Conservation (phyloP, 2,888 invertebrate species). For the Liopterus haemorrhoidalis region DNA sequence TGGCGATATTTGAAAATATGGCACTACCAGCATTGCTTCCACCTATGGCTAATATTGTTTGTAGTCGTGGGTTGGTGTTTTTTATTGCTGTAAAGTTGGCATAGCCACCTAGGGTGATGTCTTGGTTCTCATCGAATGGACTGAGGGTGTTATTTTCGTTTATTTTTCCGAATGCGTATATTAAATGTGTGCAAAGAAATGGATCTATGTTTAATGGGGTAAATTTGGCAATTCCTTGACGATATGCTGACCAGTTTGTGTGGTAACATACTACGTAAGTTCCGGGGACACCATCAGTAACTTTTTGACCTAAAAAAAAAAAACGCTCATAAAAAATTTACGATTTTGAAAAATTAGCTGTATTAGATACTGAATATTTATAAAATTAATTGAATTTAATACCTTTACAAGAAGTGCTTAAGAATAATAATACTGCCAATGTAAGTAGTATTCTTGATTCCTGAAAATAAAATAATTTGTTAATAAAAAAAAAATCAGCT, state of each 20-base stretch:
- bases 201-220: slow-evolving; percentile 93
- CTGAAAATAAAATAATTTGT: too few species aligned
- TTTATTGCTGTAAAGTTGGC: slow-evolving; percentile 90
- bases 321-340: too few species aligned
- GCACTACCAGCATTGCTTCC: slow-evolving; percentile 92
- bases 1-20: slow-evolving; percentile 83
- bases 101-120: slow-evolving; percentile 92
- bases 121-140: slow-evolving; percentile 92
- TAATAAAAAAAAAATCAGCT: too few species aligned
- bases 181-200: slow-evolving; percentile 86
- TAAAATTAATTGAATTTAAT: too few species aligned
- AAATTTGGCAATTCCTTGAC: slow-evolving; percentile 85
- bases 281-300: too few species aligned
- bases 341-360: too few species aligned
- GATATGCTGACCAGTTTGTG: slow-evolving; percentile 89
- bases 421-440: too few species aligned
- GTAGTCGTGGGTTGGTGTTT: slow-evolving; percentile 85
- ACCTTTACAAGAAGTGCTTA: too few species aligned
- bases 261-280: slow-evolving; percentile 91
- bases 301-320: too few species aligned
- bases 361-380: too few species aligned
- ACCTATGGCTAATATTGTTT: slow-evolving; percentile 86
- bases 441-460: too few species aligned
- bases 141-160: slow-evolving; percentile 86
- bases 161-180: slow-evolving; percentile 89